Conservation (phyloP, 2,797 vertebrate genomes). For the Acridotheres tristis region DNA sequence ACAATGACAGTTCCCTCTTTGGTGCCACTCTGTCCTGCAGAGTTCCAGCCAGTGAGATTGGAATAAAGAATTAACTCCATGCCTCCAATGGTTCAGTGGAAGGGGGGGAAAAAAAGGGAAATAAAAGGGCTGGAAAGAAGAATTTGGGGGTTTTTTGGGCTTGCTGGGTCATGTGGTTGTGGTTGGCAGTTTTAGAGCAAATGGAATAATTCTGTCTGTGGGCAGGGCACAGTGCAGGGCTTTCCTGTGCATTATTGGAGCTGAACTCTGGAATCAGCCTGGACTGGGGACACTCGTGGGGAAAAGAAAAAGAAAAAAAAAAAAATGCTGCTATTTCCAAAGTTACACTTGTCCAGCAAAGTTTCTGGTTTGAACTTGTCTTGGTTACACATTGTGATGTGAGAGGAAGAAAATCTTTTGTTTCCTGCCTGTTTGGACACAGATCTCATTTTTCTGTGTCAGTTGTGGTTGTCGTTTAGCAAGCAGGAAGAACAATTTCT, state of each 20-base stretch:
- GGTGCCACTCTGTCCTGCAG: not conserved
- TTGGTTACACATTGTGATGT: not conserved
- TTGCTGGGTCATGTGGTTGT: not conserved
- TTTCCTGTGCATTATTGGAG: not conserved
- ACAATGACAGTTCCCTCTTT: not conserved
- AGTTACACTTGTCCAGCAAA: not conserved
- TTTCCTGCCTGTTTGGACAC: not conserved
- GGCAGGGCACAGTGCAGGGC: not conserved
- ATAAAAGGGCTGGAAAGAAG: not conserved
- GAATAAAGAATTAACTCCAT: not conserved
- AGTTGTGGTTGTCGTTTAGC: not conserved
- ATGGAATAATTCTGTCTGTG: not conserved
- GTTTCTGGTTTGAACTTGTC: not conserved
- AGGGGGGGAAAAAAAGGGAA: rapidly evolving
- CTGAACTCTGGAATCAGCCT: not conserved
- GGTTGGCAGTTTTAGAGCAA: not conserved
- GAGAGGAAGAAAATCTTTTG: not conserved
- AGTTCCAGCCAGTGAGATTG: not conserved
- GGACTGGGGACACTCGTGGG: not conserved
- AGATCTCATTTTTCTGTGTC: not conserved
- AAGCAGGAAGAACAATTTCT: not conserved
- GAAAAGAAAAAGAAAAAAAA: not conserved
- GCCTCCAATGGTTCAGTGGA: not conserved
- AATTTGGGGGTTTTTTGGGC: not conserved
- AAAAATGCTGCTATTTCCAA: not conserved